Evolutionary conservation across 2,888 invertebrate genomes (phyloP).

Genomic region (Steinernema scapterisci): DNA sequence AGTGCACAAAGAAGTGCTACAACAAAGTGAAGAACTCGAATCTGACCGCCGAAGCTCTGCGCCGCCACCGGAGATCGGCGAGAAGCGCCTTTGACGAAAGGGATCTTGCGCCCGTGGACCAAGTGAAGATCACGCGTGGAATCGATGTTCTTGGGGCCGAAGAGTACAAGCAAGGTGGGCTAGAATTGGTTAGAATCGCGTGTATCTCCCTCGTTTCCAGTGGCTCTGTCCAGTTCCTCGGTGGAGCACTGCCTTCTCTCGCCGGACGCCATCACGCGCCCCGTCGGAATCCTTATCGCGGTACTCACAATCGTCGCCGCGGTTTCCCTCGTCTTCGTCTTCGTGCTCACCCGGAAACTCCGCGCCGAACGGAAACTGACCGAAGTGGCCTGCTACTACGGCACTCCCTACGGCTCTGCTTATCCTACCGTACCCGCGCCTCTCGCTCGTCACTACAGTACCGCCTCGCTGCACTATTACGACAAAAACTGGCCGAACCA

Average conservation of each 20-base stretch:
- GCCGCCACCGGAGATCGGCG: constrained; percentile 30
- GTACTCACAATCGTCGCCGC: constrained; percentile 18
- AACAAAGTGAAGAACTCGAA: constrained; percentile 50
- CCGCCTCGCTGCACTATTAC: constrained; percentile 23
- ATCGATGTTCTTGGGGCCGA: not conserved
- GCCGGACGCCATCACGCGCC: constrained; percentile 32
- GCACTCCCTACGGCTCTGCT: not conserved
- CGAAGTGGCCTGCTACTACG: constrained; percentile 16
- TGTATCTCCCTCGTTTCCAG: not conserved
- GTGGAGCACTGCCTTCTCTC: constrained; percentile 26
- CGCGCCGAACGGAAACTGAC: constrained; percentile 5
- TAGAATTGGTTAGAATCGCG: not conserved
- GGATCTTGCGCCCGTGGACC: not conserved
- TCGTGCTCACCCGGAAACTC: constrained; percentile 22
- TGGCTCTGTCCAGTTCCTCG: not conserved
- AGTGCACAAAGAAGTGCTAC: constrained; percentile 56
- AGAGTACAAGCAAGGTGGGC: constrained; percentile 6
- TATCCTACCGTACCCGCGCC: not conserved
- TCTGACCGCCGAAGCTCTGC: constrained; percentile 50
- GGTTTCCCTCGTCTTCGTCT: constrained; percentile 29
- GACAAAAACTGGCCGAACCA: constrained; percentile 25
- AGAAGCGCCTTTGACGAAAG: not conserved
- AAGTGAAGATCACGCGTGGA: not conserved
- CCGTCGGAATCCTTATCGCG: constrained; percentile 30
- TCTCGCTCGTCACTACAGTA: constrained; percentile 25